Percentiles rank a stretch among this genome's conserved stretches.
phyloP scores from a whole-genome alignment of 2,797 vertebrate species.

The Crypturellus tataupa region DNA sequence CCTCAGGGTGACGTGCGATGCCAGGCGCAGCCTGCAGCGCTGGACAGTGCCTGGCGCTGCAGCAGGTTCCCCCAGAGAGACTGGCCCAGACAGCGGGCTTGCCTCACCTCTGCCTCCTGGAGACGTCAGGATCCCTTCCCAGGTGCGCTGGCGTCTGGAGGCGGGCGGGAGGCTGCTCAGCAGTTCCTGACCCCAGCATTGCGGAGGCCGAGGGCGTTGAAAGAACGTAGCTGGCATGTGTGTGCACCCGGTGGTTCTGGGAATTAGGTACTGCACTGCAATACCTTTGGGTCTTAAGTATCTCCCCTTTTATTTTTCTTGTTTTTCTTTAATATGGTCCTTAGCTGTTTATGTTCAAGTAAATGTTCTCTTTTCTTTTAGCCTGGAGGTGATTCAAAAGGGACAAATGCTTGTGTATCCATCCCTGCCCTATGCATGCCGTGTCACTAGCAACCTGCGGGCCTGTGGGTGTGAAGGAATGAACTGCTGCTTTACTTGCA shows the following conservation, averaged over 20 bases:
- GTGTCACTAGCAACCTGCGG: background rate
- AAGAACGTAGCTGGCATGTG: background rate
- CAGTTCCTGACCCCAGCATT: rapidly evolving
- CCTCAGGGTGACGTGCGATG: background rate
- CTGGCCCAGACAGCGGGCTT: rapidly evolving
- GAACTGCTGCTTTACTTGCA: background rate
- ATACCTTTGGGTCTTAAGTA: background rate
- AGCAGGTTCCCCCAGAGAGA: background rate
- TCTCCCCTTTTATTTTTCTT: background rate
- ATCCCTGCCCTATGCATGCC: background rate
- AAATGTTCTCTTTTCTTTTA: background rate
- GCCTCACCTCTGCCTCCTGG: background rate
- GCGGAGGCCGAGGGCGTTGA: background rate
- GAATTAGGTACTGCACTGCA: background rate
- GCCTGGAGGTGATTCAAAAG: background rate
- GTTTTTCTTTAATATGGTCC: background rate
- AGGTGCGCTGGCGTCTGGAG: rapidly evolving
- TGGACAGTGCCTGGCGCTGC: background rate
- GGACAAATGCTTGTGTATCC: background rate
- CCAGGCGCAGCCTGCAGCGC: background rate
- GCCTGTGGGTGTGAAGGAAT: background rate
- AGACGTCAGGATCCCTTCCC: rapidly evolving
- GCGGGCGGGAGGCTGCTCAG: background rate
- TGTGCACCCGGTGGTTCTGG: rapidly evolving
- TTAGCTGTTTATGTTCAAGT: background rate